These are phyloP conservation scores for Ochropleura leucogaster DNA, from an alignment of 2,888 invertebrate genomes.

Conservation along the genomic window DNA sequence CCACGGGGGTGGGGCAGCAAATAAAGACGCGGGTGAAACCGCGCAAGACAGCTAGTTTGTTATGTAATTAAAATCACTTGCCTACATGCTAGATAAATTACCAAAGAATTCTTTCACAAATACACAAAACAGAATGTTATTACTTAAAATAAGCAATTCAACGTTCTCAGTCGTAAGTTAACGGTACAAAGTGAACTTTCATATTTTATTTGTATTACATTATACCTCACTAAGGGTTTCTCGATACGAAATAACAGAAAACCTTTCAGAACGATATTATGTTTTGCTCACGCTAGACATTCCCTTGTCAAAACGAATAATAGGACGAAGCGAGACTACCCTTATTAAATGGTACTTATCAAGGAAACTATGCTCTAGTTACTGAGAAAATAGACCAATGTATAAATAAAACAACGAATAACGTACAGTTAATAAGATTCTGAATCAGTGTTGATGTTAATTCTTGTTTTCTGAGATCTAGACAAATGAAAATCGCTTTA, in stretches of 20 bases:
- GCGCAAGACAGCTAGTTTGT: too few relatives aligned
- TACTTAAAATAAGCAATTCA: neutral
- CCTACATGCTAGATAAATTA: too few relatives aligned
- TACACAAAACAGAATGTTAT: neutral
- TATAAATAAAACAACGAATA: neutral
- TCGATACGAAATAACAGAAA: slow-evolving; percentile 16
- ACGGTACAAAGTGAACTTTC: neutral
- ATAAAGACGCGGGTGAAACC: too few relatives aligned
- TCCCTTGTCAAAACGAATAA: slow-evolving; percentile 46
- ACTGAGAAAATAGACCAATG: neutral
- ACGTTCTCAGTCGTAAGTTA: neutral
- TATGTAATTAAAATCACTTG: too few relatives aligned
- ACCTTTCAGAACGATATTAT: slow-evolving; percentile 29
- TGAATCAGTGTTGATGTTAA: neutral
- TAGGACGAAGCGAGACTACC: slow-evolving; percentile 2
- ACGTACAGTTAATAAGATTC: neutral
- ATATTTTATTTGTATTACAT: slow-evolving; percentile 1
- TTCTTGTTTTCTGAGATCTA: neutral
- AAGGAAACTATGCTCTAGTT: slow-evolving; percentile 6
- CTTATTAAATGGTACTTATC: slow-evolving; percentile 6
- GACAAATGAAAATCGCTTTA: neutral
- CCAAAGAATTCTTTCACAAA: neutral
- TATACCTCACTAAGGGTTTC: slow-evolving; percentile 9
- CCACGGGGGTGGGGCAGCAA: too few relatives aligned
- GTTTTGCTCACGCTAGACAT: slow-evolving; percentile 19